Evolutionary conservation across 2,888 invertebrate genomes (phyloP).

Genomic region (Cryptocheilus praepositus): DNA sequence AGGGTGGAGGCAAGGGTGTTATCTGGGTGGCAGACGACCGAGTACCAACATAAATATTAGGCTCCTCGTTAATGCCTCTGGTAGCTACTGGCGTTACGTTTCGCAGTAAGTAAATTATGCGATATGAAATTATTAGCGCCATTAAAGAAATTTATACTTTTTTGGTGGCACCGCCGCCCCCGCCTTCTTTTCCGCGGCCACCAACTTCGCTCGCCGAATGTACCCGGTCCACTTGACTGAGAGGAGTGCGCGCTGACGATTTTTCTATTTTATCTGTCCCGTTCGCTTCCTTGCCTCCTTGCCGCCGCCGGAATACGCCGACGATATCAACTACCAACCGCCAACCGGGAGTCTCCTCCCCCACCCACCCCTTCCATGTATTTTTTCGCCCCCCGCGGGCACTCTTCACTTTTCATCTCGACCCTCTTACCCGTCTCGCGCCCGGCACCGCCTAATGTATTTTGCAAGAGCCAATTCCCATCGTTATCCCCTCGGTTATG

Average conservation of each 20-base stretch:
- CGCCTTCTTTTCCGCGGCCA: slow-evolving; percentile 19
- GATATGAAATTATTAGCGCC: slow-evolving; percentile 75
- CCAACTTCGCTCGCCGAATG: slow-evolving; percentile 29
- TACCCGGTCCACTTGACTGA: slow-evolving; percentile 35
- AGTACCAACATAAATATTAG: slow-evolving; percentile 75
- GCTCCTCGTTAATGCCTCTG: slow-evolving; percentile 75
- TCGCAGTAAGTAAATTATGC: slow-evolving; percentile 76
- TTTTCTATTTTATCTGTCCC: slow-evolving; percentile 70
- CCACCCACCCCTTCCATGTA: slow-evolving; percentile 36
- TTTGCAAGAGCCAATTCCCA: slow-evolving; percentile 72
- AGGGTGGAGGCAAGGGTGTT: slow-evolving; percentile 66
- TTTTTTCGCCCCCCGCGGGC: slow-evolving; percentile 36
- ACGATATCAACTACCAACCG: slow-evolving; percentile 39
- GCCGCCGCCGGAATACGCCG: slow-evolving; percentile 7
- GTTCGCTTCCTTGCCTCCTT: slow-evolving; percentile 44
- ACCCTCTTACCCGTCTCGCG: slow-evolving; percentile 44
- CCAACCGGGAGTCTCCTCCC: slow-evolving; percentile 2
- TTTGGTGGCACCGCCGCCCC: slow-evolving; percentile 51
- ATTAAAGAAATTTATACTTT: slow-evolving; percentile 75
- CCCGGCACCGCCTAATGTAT: slow-evolving; percentile 69
- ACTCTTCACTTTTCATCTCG: slow-evolving; percentile 29
- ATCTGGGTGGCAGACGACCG: slow-evolving; percentile 73
- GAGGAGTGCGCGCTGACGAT: slow-evolving; percentile 57
- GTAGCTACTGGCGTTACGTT: slow-evolving; percentile 75
- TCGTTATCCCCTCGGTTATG: slow-evolving; percentile 70